Conservation (phyloP, 2,888 invertebrate species). For the Caradrina clavipalpis region DNA sequence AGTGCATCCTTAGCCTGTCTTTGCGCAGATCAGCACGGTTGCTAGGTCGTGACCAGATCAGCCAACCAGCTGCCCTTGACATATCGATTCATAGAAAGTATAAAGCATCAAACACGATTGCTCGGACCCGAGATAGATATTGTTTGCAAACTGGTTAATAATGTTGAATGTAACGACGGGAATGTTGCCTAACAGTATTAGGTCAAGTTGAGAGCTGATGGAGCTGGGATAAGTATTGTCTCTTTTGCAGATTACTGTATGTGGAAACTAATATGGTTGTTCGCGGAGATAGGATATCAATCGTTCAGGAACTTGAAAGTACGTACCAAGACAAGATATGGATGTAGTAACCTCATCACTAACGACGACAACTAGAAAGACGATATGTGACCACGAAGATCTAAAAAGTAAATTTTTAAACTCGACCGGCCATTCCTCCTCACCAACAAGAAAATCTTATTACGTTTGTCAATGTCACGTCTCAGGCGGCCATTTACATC, state of each 20-base stretch:
- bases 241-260: slow-evolving; percentile 7
- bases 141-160: slow-evolving; percentile 59
- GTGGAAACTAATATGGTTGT: not conserved
- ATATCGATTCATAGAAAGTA: slow-evolving; percentile 86
- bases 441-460: slow-evolving; percentile 25
- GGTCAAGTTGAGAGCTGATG: slow-evolving; percentile 59
- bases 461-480: slow-evolving; percentile 68
- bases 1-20: slow-evolving; percentile 29
- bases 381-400: not conserved
- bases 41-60: slow-evolving; percentile 57
- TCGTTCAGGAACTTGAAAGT: not conserved
- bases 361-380: not conserved
- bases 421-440: not conserved
- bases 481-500: slow-evolving; percentile 69
- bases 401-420: not conserved
- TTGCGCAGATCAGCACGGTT: slow-evolving; percentile 11
- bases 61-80: slow-evolving; percentile 82
- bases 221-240: slow-evolving; percentile 3
- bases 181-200: slow-evolving; percentile 48
- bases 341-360: not conserved
- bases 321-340: not conserved
- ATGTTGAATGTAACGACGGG: slow-evolving; percentile 44
- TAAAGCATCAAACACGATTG: slow-evolving; percentile 71
- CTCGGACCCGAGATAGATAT: slow-evolving; percentile 60
- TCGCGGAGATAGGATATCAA: not conserved